A percentile compares a stretch with the other conserved stretches of the same genome.
phyloP scores from a whole-genome alignment of 2,797 vertebrate genomes.

The Prunella strophiata region DNA sequence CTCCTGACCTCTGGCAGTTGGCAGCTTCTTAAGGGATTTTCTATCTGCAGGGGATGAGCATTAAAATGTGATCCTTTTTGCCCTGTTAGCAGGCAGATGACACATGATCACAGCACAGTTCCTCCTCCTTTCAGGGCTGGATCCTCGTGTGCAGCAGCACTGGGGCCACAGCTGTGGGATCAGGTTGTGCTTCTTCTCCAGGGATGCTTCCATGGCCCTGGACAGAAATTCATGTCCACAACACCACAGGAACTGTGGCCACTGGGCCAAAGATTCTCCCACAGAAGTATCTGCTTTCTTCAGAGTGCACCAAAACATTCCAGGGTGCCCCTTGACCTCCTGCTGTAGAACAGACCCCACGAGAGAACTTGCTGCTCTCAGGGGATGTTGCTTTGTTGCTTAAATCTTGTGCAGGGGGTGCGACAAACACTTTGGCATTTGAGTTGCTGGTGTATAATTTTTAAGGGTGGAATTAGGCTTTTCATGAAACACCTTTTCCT shows the following conservation, averaged over 20 bases:
- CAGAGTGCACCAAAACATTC: background rate
- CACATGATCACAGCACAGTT: background rate
- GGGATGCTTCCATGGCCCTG: background rate
- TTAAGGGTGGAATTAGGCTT: background rate
- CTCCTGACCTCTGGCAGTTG: background rate
- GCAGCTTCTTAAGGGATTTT: background rate
- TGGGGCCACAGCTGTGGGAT: background rate
- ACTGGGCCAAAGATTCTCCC: background rate
- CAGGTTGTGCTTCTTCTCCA: background rate
- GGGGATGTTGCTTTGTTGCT: background rate
- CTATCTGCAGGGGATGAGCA: background rate
- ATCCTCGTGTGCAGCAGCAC: background rate
- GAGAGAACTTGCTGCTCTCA: background rate
- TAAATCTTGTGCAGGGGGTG: background rate
- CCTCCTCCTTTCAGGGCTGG: background rate
- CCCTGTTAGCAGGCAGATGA: background rate
- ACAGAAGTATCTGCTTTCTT: background rate
- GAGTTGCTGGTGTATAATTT: background rate
- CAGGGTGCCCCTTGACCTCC: background rate
- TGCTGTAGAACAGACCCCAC: background rate
- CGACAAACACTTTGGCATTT: background rate
- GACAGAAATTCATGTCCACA: background rate
- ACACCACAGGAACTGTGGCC: background rate
- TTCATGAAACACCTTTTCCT: background rate
- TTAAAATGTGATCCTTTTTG: conserved; percentile 6